Conservation (phyloP, 2,113 vertebrate genomes). For the mouse (Mus musculus) region DNA sequence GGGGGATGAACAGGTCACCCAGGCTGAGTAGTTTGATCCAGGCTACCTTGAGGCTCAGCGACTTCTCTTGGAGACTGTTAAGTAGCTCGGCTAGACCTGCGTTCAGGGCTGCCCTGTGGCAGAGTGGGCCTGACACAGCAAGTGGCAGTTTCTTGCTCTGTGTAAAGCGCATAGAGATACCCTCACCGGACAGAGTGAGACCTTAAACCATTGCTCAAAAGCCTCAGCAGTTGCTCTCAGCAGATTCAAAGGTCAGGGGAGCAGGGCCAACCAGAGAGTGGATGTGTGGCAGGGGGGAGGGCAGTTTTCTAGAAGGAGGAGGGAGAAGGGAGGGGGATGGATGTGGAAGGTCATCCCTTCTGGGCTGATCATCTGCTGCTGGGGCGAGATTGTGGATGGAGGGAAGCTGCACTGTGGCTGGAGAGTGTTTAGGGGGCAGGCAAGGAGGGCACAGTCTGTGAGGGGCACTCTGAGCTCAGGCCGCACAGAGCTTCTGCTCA, state of each 20-base stretch:
- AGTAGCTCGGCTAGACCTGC: accelerated
- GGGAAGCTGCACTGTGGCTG: neutral
- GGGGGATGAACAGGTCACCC: neutral
- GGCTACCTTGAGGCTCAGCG: neutral
- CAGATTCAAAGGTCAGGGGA: neutral
- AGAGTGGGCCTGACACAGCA: accelerated
- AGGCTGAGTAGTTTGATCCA: neutral
- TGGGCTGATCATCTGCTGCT: neutral
- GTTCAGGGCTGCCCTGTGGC: accelerated
- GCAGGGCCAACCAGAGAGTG: neutral
- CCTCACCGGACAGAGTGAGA: neutral
- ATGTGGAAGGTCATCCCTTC: neutral
- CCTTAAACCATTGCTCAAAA: neutral
- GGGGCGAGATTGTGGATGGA: neutral
- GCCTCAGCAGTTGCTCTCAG: neutral
- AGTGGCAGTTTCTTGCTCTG: neutral
- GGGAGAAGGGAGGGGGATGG: neutral
- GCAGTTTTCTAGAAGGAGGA: neutral
- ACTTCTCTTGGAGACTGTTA: neutral
- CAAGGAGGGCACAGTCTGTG: neutral
- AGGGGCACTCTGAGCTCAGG: neutral
- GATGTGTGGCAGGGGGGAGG: neutral
- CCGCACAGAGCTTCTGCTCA: neutral
- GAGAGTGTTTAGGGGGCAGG: neutral
- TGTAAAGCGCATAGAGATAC: neutral